A percentile compares a stretch with the other conserved stretches of the same genome.
phyloP scores from a whole-genome alignment of 2,888 invertebrate genomes.

The Carterocephalus palaemon region DNA sequence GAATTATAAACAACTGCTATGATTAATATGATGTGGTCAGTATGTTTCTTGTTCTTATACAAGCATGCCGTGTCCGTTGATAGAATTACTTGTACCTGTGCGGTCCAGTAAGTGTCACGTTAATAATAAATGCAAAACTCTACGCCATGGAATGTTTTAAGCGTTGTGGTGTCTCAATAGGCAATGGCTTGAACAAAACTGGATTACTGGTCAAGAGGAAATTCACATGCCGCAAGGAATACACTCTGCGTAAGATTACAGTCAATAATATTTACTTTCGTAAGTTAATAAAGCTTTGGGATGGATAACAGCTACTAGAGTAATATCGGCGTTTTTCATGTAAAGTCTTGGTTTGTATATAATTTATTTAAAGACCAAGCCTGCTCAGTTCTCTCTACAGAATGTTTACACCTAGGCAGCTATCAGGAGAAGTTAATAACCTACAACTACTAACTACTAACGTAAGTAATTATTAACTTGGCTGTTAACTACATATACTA shows the following conservation, averaged over 20 bases:
- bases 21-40: conserved; percentile 34
- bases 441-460: no score
- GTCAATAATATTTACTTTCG: conserved; percentile 26
- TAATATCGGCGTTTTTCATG: conserved; percentile 14
- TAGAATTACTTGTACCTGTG: conserved; percentile 30
- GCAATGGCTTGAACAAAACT: conserved; percentile 33
- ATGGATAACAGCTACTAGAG: conserved; percentile 4
- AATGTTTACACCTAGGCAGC: neutral
- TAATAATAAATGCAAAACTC: conserved; percentile 32
- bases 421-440: no score
- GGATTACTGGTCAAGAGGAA: conserved; percentile 36
- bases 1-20: conserved; percentile 2
- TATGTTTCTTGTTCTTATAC: conserved; percentile 42
- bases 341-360: conserved; percentile 1
- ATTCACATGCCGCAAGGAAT: conserved; percentile 32
- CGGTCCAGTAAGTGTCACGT: conserved; percentile 33
- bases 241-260: conserved; percentile 47
- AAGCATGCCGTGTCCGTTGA: conserved; percentile 49
- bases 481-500: no score
- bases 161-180: conserved; percentile 29
- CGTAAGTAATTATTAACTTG: no score
- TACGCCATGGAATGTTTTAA: conserved; percentile 11
- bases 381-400: neutral
- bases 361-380: conserved; percentile 1
- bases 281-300: conserved; percentile 15